A percentile compares a stretch with the other conserved stretches of the same genome.
These are phyloP conservation scores for Odiellus spinosus DNA, from an alignment of 2,888 invertebrate species.

Conservation along the genomic window DNA sequence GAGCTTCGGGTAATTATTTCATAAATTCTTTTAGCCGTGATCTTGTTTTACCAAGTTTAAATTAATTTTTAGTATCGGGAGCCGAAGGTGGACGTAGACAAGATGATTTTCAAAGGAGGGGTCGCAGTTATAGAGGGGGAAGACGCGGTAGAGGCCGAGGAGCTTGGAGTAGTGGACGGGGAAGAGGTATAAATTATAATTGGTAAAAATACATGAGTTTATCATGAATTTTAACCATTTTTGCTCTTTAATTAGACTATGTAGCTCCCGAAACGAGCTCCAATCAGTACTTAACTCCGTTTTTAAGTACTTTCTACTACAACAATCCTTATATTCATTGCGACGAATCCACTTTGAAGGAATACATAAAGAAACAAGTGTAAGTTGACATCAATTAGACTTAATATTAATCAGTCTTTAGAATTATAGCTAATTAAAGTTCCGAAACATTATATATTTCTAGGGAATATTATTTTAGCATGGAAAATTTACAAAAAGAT, in stretches of 20 bases:
- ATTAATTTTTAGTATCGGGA: conserved; percentile 11
- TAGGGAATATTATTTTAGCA: conserved; percentile 98
- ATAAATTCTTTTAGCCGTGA: background rate
- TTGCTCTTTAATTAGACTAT: no score
- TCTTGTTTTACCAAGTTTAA: background rate
- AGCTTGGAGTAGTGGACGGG: conserved; percentile 30
- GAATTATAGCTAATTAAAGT: no score
- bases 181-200: background rate
- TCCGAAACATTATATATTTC: conserved; percentile 25
- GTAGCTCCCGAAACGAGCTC: background rate
- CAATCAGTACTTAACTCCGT: conserved; percentile 13
- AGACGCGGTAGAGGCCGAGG: conserved; percentile 37
- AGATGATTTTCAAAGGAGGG: conserved; percentile 24
- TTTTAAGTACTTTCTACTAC: conserved; percentile 12
- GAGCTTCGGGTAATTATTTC: background rate
- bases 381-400: conserved; percentile 48
- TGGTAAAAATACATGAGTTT: background rate
- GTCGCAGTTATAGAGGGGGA: conserved; percentile 24
- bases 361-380: conserved; percentile 78
- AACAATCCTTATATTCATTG: conserved; percentile 20
- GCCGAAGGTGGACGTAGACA: conserved; percentile 13
- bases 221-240: no score
- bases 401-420: no score
- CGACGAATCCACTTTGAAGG: conserved; percentile 53
- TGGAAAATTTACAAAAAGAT: conserved; percentile 84